phyloP scores from a whole-genome alignment of 2,113 vertebrate genomes.

The Lucifuga dentata region DNA sequence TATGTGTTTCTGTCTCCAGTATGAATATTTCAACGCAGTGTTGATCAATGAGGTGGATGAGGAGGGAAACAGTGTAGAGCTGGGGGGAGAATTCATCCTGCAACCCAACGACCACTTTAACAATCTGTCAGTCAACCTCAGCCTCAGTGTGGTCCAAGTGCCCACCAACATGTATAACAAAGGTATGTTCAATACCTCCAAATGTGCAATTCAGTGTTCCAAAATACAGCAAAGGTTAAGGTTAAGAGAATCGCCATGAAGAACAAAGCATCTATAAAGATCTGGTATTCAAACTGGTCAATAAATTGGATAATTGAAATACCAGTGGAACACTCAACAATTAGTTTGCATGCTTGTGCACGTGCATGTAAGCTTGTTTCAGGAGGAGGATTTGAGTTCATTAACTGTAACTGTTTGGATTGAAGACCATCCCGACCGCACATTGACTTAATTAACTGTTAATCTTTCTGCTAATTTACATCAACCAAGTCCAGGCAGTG shows the following conservation, averaged over 20 bases:
- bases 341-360: neutral
- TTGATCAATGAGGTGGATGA: conserved; percentile 96
- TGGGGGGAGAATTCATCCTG: conserved; percentile 95
- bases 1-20: conserved; percentile 82
- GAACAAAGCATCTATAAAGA: neutral
- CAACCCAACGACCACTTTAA: conserved; percentile 99
- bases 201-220: neutral
- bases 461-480: conserved; percentile 62
- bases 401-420: conserved; percentile 55
- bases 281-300: neutral
- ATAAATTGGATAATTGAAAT: conserved; percentile 3
- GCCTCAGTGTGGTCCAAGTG: conserved; percentile 96
- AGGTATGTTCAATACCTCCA: conserved; percentile 48
- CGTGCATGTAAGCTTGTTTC: conserved; percentile 11
- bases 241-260: neutral
- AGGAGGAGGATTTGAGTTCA: conserved; percentile 52
- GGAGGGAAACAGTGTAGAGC: conserved; percentile 91
- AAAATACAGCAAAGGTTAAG: neutral
- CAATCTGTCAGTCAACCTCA: conserved; percentile 97
- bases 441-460: conserved; percentile 65
- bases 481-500: conserved; percentile 53
- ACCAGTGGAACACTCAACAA: neutral
- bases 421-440: conserved; percentile 45
- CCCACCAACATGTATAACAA: conserved; percentile 99
- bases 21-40: conserved; percentile 99